Evolutionary conservation across 2,888 invertebrate species (phyloP).

Genomic region (Xestia rhomboidea): DNA sequence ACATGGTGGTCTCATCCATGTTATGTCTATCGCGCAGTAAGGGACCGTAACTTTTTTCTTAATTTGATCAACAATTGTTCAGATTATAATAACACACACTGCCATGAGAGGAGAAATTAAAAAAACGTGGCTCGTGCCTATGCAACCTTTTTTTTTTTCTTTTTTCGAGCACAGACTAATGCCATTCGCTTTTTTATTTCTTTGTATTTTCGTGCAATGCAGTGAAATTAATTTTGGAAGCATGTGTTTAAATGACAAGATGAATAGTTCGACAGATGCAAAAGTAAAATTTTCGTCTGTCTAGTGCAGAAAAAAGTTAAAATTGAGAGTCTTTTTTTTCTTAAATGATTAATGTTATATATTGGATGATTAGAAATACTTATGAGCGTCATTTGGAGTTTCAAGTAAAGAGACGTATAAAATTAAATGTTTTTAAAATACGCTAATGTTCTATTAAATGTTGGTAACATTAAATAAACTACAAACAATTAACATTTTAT

Average conservation of each 20-base stretch:
- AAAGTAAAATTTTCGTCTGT: slow-evolving; percentile 65
- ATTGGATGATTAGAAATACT: slow-evolving; percentile 8
- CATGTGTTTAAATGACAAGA: slow-evolving; percentile 84
- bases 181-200: slow-evolving; percentile 78
- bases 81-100: slow-evolving; percentile 78
- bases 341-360: slow-evolving; percentile 12
- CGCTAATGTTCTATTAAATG: slow-evolving; percentile 21
- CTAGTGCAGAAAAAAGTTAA: slow-evolving; percentile 48
- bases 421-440: slow-evolving; percentile 8
- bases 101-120: slow-evolving; percentile 75
- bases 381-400: neutral
- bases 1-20: slow-evolving; percentile 72
- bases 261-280: slow-evolving; percentile 78
- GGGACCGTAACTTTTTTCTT: slow-evolving; percentile 80
- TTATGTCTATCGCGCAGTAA: slow-evolving; percentile 60
- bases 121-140: slow-evolving; percentile 86
- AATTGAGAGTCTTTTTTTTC: slow-evolving; percentile 41
- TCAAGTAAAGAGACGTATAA: neutral
- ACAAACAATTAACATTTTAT: slow-evolving; percentile 30
- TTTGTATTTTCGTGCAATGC: slow-evolving; percentile 79
- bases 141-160: slow-evolving; percentile 86
- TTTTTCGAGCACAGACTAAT: slow-evolving; percentile 75
- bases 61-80: slow-evolving; percentile 88
- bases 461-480: slow-evolving; percentile 10
- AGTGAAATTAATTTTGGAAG: slow-evolving; percentile 83